These are phyloP conservation scores for Pipistrellus kuhlii DNA, from an alignment of 2,797 vertebrate genomes.

Conservation along the genomic window DNA sequence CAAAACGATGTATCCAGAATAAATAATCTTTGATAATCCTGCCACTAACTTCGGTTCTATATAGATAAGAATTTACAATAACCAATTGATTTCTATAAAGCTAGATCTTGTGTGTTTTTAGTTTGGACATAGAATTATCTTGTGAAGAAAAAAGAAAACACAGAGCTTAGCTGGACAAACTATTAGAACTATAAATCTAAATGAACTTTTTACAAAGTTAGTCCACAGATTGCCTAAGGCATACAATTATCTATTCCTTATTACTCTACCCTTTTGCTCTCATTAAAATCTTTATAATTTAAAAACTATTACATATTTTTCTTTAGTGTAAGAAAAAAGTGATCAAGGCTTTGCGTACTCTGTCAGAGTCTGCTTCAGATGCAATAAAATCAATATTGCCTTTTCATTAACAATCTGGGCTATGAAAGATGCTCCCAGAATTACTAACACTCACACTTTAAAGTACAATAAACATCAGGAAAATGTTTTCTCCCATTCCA, in stretches of 20 bases:
- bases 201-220: neutral
- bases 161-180: neutral
- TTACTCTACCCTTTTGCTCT: neutral
- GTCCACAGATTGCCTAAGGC: neutral
- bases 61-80: constrained; percentile 59
- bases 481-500: neutral
- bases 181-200: neutral
- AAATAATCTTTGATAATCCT: constrained; percentile 60
- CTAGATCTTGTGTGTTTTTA: neutral
- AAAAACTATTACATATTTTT: constrained; percentile 5
- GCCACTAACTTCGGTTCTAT: neutral
- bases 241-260: neutral
- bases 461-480: neutral
- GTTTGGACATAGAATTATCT: constrained; percentile 24
- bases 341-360: neutral
- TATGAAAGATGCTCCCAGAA: neutral
- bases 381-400: neutral
- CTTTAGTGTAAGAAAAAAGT: neutral
- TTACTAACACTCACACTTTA: neutral
- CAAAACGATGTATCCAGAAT: constrained; percentile 50
- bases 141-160: constrained; percentile 1
- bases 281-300: constrained; percentile 48
- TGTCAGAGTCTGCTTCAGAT: constrained; percentile 31
- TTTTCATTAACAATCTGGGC: constrained; percentile 23
- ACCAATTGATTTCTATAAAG: constrained; percentile 66